Base-by-base conservation (phyloP, 2,888 invertebrate species). In the Netelia fuscicornis region DNA sequence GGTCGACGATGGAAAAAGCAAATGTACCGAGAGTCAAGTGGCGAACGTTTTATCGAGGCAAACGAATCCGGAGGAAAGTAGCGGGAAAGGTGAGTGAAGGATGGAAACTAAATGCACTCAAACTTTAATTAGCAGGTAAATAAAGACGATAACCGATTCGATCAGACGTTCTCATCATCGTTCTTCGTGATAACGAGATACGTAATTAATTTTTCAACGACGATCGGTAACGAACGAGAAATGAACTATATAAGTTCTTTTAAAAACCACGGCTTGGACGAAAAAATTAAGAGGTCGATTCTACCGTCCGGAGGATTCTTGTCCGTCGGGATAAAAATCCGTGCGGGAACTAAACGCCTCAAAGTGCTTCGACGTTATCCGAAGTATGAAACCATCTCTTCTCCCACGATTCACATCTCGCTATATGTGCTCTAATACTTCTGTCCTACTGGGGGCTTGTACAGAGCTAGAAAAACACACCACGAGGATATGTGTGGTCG, bases 391-490 rank as follows among this genome's bases (percentile, higher is more conserved):
- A 60, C 48, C 56, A 56, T 48, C 67, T 67, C 64, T 56, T 23
- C 67, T 60, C 37, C 60, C 20, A 37, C 17, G 60, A 13, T 58
- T 20, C 62, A 62, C 70, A 20, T 82, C 76, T 84, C 80, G 78
- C 72, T 56, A 75, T 71, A 79, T 71, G 78, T 70, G 3, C 54
- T 54, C 70, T 56, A 23, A 64, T 52, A 52, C 52, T 56, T 74
- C 72, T 78, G 67, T 68, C 37, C 58, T n/a, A 25, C 60, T 20
- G 56, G 58, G 23, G 44, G 6, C 37, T 75, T 81, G 80, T n/a
- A 76, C 81, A 77, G 88, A 89, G 87, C 89, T 87, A 87, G 87
- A 86, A 88, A 87, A 87, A 67, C 68, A 72, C 82, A 81, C 88
- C 37, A 37, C 37, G 6, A 5, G 6, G 74, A 68, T 81, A 62